Conservation (phyloP, 1,140 invertebrate genomes). For the Anagrus nilaparvatae region DNA sequence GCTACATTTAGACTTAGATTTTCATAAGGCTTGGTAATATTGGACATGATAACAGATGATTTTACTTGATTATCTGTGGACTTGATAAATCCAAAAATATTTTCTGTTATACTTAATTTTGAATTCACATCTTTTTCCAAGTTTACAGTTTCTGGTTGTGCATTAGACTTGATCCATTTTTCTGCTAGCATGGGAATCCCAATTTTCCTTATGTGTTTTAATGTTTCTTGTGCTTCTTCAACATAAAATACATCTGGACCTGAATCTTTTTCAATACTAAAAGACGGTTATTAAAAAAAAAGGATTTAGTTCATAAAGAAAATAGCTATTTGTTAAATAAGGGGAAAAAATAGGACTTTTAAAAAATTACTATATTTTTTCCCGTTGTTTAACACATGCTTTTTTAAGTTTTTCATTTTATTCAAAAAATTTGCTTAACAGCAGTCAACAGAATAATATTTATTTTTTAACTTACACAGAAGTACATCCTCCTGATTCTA, state of each 20-base stretch:
- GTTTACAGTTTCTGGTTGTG: constrained; percentile 39
- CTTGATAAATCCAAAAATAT: constrained; percentile 38
- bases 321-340: too few species aligned
- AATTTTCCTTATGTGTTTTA: constrained; percentile 55
- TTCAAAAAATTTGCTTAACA: neutral
- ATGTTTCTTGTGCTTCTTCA: constrained; percentile 59
- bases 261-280: constrained; percentile 37
- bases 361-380: too few species aligned
- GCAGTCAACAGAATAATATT: constrained; percentile 16
- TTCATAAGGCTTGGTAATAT: neutral
- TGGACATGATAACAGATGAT: constrained; percentile 5
- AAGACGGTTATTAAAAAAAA: neutral
- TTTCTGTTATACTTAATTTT: constrained; percentile 33
- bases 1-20: too few species aligned
- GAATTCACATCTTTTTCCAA: constrained; percentile 28
- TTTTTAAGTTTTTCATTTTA: constrained; percentile 4
- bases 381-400: too few species aligned
- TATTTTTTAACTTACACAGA: constrained; percentile 33
- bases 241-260: constrained; percentile 52
- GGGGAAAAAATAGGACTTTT: too few species aligned
- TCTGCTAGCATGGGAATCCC: constrained; percentile 50
- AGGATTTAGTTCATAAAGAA: constrained; percentile 6
- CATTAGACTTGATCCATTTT: constrained; percentile 50
- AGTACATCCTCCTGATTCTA: constrained; percentile 57
- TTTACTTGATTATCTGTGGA: constrained; percentile 27